These are phyloP conservation scores for Cephus rjabovi DNA, from an alignment of 2,888 invertebrate genomes.

Conservation along the genomic window DNA sequence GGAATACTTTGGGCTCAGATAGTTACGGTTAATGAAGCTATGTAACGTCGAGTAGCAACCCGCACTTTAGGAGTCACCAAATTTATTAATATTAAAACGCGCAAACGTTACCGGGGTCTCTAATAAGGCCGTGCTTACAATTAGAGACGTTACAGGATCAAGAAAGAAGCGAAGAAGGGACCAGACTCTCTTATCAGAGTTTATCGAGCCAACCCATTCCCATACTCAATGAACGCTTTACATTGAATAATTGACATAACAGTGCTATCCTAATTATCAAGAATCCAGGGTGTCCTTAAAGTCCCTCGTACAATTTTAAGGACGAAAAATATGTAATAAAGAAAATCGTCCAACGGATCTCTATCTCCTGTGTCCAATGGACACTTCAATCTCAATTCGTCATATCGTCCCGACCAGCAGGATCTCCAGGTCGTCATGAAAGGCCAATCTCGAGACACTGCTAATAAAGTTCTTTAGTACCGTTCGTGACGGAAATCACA, in stretches of 20 bases:
- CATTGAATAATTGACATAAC: too few relatives aligned
- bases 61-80: constrained; percentile 15
- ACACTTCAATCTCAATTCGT: too few relatives aligned
- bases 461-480: constrained; percentile 9
- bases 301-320: too few relatives aligned
- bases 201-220: constrained; percentile 37
- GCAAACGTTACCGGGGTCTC: neutral
- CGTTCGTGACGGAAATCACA: constrained; percentile 4
- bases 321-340: too few relatives aligned
- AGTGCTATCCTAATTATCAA: too few relatives aligned
- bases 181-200: constrained; percentile 48
- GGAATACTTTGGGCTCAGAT: neutral
- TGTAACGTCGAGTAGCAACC: neutral
- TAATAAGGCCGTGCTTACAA: constrained; percentile 26
- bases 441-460: constrained; percentile 8
- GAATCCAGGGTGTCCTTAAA: too few relatives aligned
- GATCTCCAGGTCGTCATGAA: neutral
- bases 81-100: constrained; percentile 25
- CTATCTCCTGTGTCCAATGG: too few relatives aligned
- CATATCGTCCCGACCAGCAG: too few relatives aligned
- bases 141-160: constrained; percentile 45
- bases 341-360: too few relatives aligned
- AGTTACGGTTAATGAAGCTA: constrained; percentile 25
- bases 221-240: too few relatives aligned
- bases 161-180: constrained; percentile 4